Base-by-base conservation (phyloP, 2,797 vertebrate genomes). In the Myoxocephalus aenaeus region DNA sequence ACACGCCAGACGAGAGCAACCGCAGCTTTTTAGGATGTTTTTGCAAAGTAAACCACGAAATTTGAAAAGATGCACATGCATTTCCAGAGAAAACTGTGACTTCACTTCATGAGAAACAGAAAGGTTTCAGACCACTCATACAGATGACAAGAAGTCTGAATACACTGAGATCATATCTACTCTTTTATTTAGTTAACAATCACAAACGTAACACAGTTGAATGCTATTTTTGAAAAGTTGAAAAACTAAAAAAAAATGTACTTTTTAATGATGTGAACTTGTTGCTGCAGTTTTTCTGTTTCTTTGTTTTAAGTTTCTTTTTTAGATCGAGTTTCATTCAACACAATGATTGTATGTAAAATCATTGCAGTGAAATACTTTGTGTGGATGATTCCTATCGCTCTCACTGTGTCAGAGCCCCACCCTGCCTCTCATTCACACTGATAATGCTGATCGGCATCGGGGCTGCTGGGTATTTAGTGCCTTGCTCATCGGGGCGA, bases 401-500 rank as follows among this genome's bases (percentile, higher is more conserved):
- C 27, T 1, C n/a, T 38, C 25, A 0, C 36, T 3, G 22, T 20
- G 20, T 58, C 46, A 5, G n/a, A 38, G n/a, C 69, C 62, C 3
- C 85, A 15, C 79, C 80, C 65, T 40, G n/a, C 68, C 12, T 5
- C 40, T 22, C 44, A 10, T 14, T 36, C 40, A 46, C 2, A 7
- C 46, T 46, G 61, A 64, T 51, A 22, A 51, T 48, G n/a, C 18
- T 8, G 40, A 42, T 68, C 46, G 14, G 64, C 25, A 25, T 27
- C 1, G 7, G 38, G 40, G 38, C 20, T 17, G 70, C 7, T 40
- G 62, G 77, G 66, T 50, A 15, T 4, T 44, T 10, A 2, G 25
- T 70, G 82, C 75, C 80, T 73, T 61, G 68, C 81, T 34, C 25
- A 36, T 38, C 54, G 34, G 50, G 66, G 76, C 73, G 20, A 73